Base-by-base conservation (phyloP, 2,888 invertebrate species). In the Agrotis exclamationis region DNA sequence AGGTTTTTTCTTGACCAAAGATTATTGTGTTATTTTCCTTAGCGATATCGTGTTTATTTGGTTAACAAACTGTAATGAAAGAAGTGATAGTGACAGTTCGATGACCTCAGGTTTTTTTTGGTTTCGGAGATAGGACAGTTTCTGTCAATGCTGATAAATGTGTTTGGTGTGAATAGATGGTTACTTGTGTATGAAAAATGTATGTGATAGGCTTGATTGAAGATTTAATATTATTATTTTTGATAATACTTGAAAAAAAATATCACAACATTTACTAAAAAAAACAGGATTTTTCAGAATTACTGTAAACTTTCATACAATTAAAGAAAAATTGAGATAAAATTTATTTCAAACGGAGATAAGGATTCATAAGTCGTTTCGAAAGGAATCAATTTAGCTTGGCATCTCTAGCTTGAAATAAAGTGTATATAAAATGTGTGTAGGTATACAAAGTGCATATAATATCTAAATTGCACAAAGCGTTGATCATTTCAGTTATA, bases 11-110 rank as follows among this genome's bases (percentile, higher is more conserved):
- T 94, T 92, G 93, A 75, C 81, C 82, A 88, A 86, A 90, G 91
- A 93, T 66, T 92, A 93, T 92, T 93, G 91, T 93, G 91, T 91
- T 93, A 91, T 93, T 93, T 93, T 93, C 90, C 90, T 93, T 90
- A 80, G 84, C 86, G 90, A 91, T 94, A 95, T 93, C 94, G 85
- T 93, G 88, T 93, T 93, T 94, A 91, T 94, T 93, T 93, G 90
- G 87, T 82, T 86, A 81, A 90, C 88, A 93, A 93, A 93, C 86
- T 93, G 93, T 93, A 93, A 94, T 94, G 93, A 94, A 93, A 89
- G 94, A 92, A 93, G 89, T 91, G 94, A 94, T 93, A 94, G 92
- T 89, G 88, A 47, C 51, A 82, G 92, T 91, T 89, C 92, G 85
- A 67, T 80, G 92, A 93, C 87, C 93, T 73, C 76, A 20, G 63